Percentiles rank a stretch among this genome's conserved stretches.
phyloP scores from a whole-genome alignment of 2,797 vertebrate genomes.

The Parambassis ranga region DNA sequence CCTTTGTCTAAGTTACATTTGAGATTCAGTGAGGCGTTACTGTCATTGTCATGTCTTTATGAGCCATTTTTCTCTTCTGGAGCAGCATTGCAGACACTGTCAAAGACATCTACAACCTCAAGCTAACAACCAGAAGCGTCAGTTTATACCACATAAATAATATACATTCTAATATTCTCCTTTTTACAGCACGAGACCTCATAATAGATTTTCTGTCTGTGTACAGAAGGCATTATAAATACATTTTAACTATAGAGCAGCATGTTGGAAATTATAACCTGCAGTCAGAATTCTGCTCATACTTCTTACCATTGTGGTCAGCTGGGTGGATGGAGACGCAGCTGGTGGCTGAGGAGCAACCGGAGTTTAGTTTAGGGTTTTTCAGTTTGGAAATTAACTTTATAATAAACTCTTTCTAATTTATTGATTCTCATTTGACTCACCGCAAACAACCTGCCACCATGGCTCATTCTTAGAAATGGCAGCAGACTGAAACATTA shows the following conservation, averaged over 20 bases:
- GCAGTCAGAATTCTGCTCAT: slow-evolving; percentile 22
- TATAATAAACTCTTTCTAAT: slow-evolving; percentile 1
- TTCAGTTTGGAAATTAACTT: not conserved
- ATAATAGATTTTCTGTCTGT: slow-evolving; percentile 69
- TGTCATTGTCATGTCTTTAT: not conserved
- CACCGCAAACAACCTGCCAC: not conserved
- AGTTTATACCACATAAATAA: slow-evolving; percentile 34
- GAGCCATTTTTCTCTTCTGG: not conserved
- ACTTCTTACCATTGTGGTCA: slow-evolving; percentile 53
- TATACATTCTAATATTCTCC: slow-evolving; percentile 40
- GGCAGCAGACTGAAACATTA: not conserved
- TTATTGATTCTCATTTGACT: not conserved
- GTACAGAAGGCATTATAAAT: slow-evolving; percentile 73
- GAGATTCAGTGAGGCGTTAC: not conserved
- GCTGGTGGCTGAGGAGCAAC: slow-evolving; percentile 26
- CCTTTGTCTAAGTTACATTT: not conserved
- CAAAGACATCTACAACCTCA: slow-evolving; percentile 1
- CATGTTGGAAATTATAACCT: slow-evolving; percentile 71
- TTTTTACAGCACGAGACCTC: slow-evolving; percentile 27
- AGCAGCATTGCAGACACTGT: not conserved
- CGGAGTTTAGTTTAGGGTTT: slow-evolving; percentile 12
- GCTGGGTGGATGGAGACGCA: slow-evolving; percentile 32
- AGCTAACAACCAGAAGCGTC: slow-evolving; percentile 21
- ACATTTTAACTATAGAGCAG: slow-evolving; percentile 75
- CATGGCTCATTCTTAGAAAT: not conserved